Evolutionary conservation across 2,113 vertebrate genomes (phyloP).

Genomic region (Aegotheles bennettii): DNA sequence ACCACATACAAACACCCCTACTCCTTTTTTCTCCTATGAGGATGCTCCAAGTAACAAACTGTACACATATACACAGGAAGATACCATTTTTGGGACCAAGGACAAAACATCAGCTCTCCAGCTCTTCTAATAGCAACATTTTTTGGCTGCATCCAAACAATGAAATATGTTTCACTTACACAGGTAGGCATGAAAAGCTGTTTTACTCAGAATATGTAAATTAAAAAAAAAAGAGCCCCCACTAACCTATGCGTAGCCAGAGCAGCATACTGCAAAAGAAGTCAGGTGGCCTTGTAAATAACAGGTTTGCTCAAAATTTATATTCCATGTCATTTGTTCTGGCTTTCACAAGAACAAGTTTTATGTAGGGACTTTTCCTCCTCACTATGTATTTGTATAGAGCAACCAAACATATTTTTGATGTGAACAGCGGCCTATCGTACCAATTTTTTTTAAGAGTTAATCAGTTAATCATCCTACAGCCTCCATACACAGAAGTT

Average conservation of each 20-base stretch:
- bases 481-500: slow-evolving; percentile 21
- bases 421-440: neutral
- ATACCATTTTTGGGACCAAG: neutral
- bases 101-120: neutral
- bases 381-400: neutral
- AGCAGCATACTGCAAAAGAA: neutral
- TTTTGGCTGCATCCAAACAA: neutral
- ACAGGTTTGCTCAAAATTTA: neutral
- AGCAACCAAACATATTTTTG: neutral
- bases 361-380: neutral
- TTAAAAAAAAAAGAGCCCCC: neutral
- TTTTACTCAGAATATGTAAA: neutral
- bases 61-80: neutral
- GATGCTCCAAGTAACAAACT: neutral
- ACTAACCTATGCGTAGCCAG: neutral
- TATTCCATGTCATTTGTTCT: neutral
- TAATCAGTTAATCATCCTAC: slow-evolving; percentile 23
- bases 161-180: neutral
- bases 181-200: neutral
- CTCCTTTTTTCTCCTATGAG: neutral
- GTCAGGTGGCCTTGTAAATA: neutral
- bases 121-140: neutral
- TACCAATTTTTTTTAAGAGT: neutral
- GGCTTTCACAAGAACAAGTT: neutral
- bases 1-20: neutral